These are phyloP conservation scores for Cistogaster globosa DNA, from an alignment of 2,888 invertebrate genomes.

Conservation along the genomic window DNA sequence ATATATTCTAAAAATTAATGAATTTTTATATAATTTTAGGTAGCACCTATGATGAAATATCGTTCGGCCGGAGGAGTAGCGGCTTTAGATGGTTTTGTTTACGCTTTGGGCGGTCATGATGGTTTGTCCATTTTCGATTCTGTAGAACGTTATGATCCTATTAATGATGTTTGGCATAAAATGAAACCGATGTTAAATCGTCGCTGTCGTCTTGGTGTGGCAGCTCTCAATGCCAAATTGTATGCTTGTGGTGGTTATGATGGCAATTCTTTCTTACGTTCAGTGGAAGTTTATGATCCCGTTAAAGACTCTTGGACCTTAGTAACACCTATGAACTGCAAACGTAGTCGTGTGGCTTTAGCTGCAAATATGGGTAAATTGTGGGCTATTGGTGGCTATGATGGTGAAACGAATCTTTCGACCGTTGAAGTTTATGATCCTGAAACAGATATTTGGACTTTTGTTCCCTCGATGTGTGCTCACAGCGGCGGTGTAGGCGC, in stretches of 20 bases:
- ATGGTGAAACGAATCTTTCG: conserved; percentile 90
- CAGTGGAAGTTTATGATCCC: conserved; percentile 92
- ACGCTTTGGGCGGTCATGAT: conserved; percentile 94
- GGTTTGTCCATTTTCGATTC: conserved; percentile 94
- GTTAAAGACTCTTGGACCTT: conserved; percentile 89
- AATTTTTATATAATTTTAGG: conserved; percentile 74
- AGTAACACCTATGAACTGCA: conserved; percentile 91
- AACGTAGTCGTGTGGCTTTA: conserved; percentile 91
- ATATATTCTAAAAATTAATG: not conserved
- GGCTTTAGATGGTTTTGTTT: conserved; percentile 87
- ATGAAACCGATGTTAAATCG: conserved; percentile 91
- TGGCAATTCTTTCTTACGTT: conserved; percentile 91
- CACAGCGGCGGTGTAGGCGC: conserved; percentile 96
- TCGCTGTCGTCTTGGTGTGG: conserved; percentile 92
- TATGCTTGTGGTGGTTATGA: conserved; percentile 94
- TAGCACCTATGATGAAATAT: conserved; percentile 83
- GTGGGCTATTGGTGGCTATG: conserved; percentile 92
- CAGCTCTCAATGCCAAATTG: conserved; percentile 90
- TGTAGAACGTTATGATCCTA: conserved; percentile 91
- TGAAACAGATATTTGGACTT: conserved; percentile 88
- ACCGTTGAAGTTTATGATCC: conserved; percentile 94
- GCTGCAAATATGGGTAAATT: conserved; percentile 93
- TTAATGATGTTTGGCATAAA: conserved; percentile 88
- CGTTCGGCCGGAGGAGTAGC: conserved; percentile 89
- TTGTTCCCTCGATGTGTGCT: conserved; percentile 90